Conservation (phyloP, 2,113 vertebrate species). For the Ginglymostoma cirratum region DNA sequence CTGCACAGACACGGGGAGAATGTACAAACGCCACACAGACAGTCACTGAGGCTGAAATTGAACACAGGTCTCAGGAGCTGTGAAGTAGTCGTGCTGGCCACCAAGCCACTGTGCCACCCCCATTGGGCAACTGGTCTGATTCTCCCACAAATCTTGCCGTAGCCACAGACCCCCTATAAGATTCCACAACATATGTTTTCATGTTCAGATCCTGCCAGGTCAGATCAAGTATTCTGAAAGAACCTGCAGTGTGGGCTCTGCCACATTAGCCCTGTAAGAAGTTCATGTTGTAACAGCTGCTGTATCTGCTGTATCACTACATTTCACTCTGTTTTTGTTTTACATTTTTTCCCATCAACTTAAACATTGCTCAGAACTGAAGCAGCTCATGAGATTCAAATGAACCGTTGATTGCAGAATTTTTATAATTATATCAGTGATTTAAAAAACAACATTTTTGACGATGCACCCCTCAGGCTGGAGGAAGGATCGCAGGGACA, state of each 20-base stretch:
- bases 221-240: neutral
- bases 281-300: slow-evolving; percentile 31
- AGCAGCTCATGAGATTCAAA: neutral
- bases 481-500: neutral
- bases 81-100: too few species aligned
- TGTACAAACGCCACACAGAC: too few species aligned
- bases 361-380: neutral
- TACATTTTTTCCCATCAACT: too few species aligned
- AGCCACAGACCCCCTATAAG: too few species aligned
- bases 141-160: too few species aligned
- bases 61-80: too few species aligned
- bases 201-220: neutral
- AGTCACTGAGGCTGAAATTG: too few species aligned
- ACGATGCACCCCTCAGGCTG: neutral
- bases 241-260: neutral
- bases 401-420: neutral
- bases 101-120: too few species aligned
- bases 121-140: too few species aligned
- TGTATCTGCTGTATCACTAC: neutral
- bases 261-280: neutral
- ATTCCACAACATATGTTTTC: too few species aligned
- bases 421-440: neutral
- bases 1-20: too few species aligned
- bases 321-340: neutral
- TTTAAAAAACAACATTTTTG: neutral